phyloP scores from a whole-genome alignment of 2,113 vertebrate genomes.

The Microcebus lehilahytsara region DNA sequence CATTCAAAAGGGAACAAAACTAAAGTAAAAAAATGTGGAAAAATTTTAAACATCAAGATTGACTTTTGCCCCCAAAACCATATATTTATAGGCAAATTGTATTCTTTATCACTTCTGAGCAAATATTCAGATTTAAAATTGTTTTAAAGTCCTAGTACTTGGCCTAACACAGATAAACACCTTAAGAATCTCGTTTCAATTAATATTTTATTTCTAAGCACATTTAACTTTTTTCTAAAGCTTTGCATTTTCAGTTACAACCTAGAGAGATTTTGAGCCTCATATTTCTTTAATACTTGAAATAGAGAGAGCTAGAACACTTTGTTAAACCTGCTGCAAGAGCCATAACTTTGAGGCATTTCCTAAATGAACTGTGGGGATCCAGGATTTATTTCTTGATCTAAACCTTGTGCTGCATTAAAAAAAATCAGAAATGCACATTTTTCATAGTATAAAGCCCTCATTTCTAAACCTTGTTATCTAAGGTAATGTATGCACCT shows the following conservation, averaged over 20 bases:
- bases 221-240: slow-evolving; percentile 47
- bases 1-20: slow-evolving; percentile 21
- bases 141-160: slow-evolving; percentile 34
- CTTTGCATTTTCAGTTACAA: slow-evolving; percentile 58
- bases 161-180: slow-evolving; percentile 9
- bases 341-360: slow-evolving; percentile 57
- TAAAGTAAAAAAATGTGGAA: slow-evolving; percentile 25
- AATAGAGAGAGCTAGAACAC: slow-evolving; percentile 61
- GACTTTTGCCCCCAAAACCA: not conserved
- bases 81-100: not conserved
- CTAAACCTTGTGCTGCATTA: slow-evolving; percentile 60
- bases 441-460: slow-evolving; percentile 74
- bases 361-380: slow-evolving; percentile 61
- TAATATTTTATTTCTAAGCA: slow-evolving; percentile 30
- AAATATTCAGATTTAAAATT: slow-evolving; percentile 45
- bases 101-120: not conserved
- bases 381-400: slow-evolving; percentile 63
- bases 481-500: slow-evolving; percentile 65
- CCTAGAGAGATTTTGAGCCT: slow-evolving; percentile 67
- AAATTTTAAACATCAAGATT: not conserved
- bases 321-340: slow-evolving; percentile 77
- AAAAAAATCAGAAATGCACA: slow-evolving; percentile 62
- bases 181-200: slow-evolving; percentile 43
- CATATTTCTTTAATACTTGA: slow-evolving; percentile 68
- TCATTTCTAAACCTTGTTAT: slow-evolving; percentile 72